A percentile compares a stretch with the other conserved stretches of the same genome.
phyloP scores from a whole-genome alignment of 2,113 vertebrate species.

The Octodon degus region DNA sequence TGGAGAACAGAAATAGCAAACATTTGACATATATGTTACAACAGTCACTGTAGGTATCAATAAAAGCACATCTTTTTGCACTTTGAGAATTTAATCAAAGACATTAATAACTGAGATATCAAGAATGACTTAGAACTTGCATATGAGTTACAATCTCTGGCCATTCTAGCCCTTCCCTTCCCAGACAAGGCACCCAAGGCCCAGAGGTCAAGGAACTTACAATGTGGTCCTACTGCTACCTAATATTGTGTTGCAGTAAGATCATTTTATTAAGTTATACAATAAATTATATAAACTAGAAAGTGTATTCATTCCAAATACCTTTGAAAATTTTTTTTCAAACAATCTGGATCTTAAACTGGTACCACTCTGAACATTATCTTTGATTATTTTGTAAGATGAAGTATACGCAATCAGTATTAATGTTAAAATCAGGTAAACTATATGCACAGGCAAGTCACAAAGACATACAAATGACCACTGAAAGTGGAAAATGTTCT shows the following conservation, averaged over 20 bases:
- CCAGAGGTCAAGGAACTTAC: neutral
- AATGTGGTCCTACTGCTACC: neutral
- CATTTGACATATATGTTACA: neutral
- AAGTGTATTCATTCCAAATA: neutral
- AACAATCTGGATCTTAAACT: neutral
- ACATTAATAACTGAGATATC: neutral
- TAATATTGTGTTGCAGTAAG: neutral
- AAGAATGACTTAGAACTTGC: conserved; percentile 12
- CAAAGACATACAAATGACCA: conserved; percentile 35
- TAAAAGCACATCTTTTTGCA: neutral
- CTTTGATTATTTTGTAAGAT: conserved; percentile 29
- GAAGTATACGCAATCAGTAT: neutral
- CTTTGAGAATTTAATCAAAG: conserved; percentile 22
- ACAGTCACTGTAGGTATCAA: neutral
- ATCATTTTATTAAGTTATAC: neutral
- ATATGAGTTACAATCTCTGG: neutral
- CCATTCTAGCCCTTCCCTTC: neutral
- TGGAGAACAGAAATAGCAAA: conserved; percentile 29
- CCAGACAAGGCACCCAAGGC: conserved; percentile 30
- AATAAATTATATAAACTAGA: neutral
- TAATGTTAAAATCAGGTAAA: neutral
- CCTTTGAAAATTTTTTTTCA: conserved; percentile 19
- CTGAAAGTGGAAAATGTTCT: neutral
- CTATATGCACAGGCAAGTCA: neutral
- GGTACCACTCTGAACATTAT: neutral